Percentiles rank a stretch among this genome's conserved stretches.
These are phyloP conservation scores for Excalfactoria chinensis DNA, from an alignment of 2,113 vertebrate genomes.

Conservation along the genomic window DNA sequence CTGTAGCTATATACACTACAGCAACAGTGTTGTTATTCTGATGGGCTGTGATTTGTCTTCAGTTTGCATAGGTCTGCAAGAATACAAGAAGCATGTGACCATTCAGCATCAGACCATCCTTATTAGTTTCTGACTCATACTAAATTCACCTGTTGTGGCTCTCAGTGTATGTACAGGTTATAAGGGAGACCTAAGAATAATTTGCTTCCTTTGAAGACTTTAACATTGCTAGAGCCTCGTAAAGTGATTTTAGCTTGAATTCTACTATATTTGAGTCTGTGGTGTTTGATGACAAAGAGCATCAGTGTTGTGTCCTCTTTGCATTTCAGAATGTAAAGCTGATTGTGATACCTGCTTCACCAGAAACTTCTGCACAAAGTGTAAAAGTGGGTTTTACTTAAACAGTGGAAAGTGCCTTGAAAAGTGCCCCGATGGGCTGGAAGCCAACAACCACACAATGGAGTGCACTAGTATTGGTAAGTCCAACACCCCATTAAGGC, in stretches of 20 bases:
- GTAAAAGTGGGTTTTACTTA: constrained; percentile 95
- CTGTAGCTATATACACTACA: too few relatives aligned
- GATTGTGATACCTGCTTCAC: constrained; percentile 99
- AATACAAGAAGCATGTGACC: background rate
- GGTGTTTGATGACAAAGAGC: background rate
- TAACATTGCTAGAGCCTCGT: background rate
- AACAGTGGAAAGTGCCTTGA: constrained; percentile 96
- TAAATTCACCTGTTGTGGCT: background rate
- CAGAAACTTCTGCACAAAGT: constrained; percentile 98
- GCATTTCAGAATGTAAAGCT: constrained; percentile 93
- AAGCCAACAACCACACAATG: constrained; percentile 90
- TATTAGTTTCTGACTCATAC: background rate
- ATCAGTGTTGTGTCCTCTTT: constrained; percentile 39
- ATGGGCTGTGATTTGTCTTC: background rate
- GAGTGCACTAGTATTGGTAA: constrained; percentile 92
- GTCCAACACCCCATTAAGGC: background rate
- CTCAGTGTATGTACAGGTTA: background rate
- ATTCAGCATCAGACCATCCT: background rate
- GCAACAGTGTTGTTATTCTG: background rate
- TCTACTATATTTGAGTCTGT: background rate
- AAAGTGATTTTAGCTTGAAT: background rate
- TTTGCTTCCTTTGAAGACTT: background rate
- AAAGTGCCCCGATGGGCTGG: constrained; percentile 91
- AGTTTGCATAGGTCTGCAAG: background rate
- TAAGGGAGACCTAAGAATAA: background rate